These are phyloP conservation scores for Nymphalis polychloros DNA, from an alignment of 2,888 invertebrate genomes.

Conservation along the genomic window DNA sequence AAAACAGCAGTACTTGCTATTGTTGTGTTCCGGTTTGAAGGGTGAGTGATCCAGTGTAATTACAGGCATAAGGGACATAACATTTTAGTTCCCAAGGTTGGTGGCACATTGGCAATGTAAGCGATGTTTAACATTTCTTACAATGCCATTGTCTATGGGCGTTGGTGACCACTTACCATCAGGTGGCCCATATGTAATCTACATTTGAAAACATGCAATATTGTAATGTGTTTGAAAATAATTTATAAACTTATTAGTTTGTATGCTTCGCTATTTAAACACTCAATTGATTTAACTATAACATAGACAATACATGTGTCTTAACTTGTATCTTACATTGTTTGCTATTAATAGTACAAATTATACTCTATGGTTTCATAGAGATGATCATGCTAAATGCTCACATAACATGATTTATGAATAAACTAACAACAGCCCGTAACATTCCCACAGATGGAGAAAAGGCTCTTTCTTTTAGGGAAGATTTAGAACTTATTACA, in stretches of 20 bases:
- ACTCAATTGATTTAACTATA: slow-evolving; percentile 19
- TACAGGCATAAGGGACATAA: no score
- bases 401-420: neutral
- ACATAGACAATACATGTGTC: slow-evolving; percentile 16
- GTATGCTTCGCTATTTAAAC: slow-evolving; percentile 14
- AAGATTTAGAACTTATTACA: neutral
- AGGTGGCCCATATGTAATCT: no score
- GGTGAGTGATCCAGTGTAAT: no score
- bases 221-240: slow-evolving; percentile 2
- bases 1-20: no score
- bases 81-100: no score
- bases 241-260: slow-evolving; percentile 4
- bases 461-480: neutral
- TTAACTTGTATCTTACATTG: slow-evolving; percentile 17
- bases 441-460: neutral
- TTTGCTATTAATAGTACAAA: slow-evolving; percentile 25
- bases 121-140: no score
- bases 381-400: neutral
- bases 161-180: no score
- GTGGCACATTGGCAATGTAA: no score
- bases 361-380: slow-evolving; percentile 24
- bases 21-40: no score
- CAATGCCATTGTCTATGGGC: no score
- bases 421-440: neutral
- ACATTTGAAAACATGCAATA: slow-evolving; percentile 1